Percentiles rank a stretch among this genome's conserved stretches.
These are phyloP conservation scores for Cryptosula pallasiana DNA, from an alignment of 2,888 invertebrate species.

Conservation along the genomic window DNA sequence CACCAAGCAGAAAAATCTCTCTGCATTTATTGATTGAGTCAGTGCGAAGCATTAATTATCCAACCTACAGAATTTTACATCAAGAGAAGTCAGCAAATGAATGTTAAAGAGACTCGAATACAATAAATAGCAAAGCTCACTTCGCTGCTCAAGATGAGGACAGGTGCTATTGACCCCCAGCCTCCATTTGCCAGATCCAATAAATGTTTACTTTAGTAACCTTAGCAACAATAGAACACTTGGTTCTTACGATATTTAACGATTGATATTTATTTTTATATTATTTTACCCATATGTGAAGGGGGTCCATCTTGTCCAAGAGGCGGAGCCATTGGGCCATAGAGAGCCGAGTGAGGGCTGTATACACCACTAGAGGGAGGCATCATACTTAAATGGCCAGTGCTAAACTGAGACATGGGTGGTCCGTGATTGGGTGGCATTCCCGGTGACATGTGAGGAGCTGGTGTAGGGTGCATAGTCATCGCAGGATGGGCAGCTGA, in stretches of 20 bases:
- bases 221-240: too few relatives aligned
- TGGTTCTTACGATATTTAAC: too few relatives aligned
- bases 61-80: background rate
- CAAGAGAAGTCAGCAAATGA: too few relatives aligned
- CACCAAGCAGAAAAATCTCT: too few relatives aligned
- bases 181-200: too few relatives aligned
- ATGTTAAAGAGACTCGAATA: too few relatives aligned
- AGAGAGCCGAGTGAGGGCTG: background rate
- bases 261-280: too few relatives aligned
- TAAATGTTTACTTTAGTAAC: too few relatives aligned
- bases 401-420: conserved; percentile 1
- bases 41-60: background rate
- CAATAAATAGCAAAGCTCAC: too few relatives aligned
- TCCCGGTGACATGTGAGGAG: conserved; percentile 36
- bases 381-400: background rate
- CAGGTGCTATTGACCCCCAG: too few relatives aligned
- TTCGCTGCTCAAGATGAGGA: too few relatives aligned
- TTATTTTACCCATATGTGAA: background rate
- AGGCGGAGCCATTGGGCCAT: conserved; percentile 1
- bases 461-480: conserved; percentile 24
- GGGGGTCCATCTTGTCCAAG: background rate
- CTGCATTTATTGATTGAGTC: too few relatives aligned
- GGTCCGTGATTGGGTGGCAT: conserved; percentile 32
- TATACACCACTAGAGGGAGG: background rate
- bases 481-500: background rate